These are phyloP conservation scores for Ceramica pisi DNA, from an alignment of 2,888 invertebrate genomes.

Conservation along the genomic window DNA sequence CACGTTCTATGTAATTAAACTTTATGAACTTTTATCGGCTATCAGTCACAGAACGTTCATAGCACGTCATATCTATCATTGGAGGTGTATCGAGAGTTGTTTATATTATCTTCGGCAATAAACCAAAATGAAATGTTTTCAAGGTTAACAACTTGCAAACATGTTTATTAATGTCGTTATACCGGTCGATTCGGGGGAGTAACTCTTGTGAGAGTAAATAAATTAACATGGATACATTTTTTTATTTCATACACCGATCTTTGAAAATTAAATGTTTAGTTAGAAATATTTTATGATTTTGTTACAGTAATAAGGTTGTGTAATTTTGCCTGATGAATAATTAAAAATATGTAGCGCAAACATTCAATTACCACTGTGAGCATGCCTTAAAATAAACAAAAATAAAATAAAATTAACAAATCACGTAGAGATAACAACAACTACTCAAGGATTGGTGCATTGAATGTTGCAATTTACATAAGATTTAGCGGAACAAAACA, in stretches of 20 bases:
- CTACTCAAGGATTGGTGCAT: constrained; percentile 51
- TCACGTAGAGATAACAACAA: constrained; percentile 41
- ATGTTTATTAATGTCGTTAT: constrained; percentile 37
- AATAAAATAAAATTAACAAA: constrained; percentile 38
- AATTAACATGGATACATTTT: constrained; percentile 2
- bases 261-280: constrained; percentile 12
- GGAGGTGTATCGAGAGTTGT: constrained; percentile 9
- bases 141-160: constrained; percentile 56
- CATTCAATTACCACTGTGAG: constrained; percentile 48
- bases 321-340: constrained; percentile 14
- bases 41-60: constrained; percentile 30
- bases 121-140: constrained; percentile 42
- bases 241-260: constrained; percentile 1
- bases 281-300: background rate
- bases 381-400: constrained; percentile 34
- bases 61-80: constrained; percentile 4
- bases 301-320: constrained; percentile 11
- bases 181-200: constrained; percentile 46
- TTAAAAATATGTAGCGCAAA: constrained; percentile 23
- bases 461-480: constrained; percentile 54
- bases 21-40: constrained; percentile 17
- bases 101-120: constrained; percentile 22
- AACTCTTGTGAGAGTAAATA: constrained; percentile 16
- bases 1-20: constrained; percentile 1
- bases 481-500: constrained; percentile 64